phyloP scores from a whole-genome alignment of 2,888 invertebrate species.

The Scrobipalpa costella region DNA sequence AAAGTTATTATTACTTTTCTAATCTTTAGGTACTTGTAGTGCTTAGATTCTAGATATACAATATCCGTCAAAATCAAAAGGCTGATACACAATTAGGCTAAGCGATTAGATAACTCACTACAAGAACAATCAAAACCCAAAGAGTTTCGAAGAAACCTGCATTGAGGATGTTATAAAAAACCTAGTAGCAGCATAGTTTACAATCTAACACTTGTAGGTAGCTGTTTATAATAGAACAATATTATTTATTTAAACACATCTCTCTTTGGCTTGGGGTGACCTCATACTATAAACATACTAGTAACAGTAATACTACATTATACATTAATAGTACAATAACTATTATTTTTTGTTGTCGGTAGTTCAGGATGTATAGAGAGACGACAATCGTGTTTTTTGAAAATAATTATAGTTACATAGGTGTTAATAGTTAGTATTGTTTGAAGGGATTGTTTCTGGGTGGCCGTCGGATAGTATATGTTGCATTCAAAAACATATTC shows the following conservation, averaged over 20 bases:
- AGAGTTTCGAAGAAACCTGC: neutral
- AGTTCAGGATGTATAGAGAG: constrained; percentile 24
- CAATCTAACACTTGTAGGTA: constrained; percentile 7
- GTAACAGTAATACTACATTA: constrained; percentile 36
- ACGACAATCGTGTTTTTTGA: constrained; percentile 22
- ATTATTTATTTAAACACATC: constrained; percentile 68
- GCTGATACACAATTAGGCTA: too few relatives aligned
- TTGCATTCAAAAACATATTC: neutral
- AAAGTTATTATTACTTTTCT: too few relatives aligned
- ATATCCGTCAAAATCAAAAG: too few relatives aligned
- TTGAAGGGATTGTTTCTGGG: neutral
- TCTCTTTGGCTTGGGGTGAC: constrained; percentile 49
- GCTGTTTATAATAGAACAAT: constrained; percentile 58
- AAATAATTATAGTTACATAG: constrained; percentile 16
- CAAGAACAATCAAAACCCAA: neutral
- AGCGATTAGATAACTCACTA: too few relatives aligned
- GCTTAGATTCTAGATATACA: too few relatives aligned
- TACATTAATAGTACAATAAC: constrained; percentile 31
- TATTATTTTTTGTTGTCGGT: constrained; percentile 30
- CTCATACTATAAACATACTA: constrained; percentile 67
- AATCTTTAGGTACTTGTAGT: too few relatives aligned
- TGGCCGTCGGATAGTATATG: neutral
- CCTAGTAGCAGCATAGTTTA: constrained; percentile 26
- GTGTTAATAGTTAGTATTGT: neutral
- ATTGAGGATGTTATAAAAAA: constrained; percentile 25